A percentile compares a stretch with the other conserved stretches of the same genome.
Conservation (phyloP, 2,888 invertebrate genomes). For the Pristionchus japonicus region DNA sequence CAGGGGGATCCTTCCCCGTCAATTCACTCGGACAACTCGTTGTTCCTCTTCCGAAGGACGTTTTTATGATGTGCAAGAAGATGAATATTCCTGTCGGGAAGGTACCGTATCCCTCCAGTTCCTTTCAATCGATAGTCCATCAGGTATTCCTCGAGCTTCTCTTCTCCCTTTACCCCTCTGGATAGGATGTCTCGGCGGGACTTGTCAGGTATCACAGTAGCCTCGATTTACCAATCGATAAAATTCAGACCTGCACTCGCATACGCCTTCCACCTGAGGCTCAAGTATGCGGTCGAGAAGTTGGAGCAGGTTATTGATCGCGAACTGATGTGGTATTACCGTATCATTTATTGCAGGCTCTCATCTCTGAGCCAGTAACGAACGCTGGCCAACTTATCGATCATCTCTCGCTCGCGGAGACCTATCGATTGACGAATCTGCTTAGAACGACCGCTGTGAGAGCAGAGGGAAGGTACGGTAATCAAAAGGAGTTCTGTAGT, state of each 20-base stretch:
- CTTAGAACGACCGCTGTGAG: slow-evolving; percentile 24
- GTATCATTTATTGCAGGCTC: no score
- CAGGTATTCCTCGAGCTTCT: slow-evolving; percentile 25
- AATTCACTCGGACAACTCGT: background rate
- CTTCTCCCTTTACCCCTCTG: slow-evolving; percentile 34
- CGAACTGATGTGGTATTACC: no score
- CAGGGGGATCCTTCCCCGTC: background rate
- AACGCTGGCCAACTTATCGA: slow-evolving; percentile 28
- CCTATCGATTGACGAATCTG: slow-evolving; percentile 38
- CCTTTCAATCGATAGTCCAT: no score
- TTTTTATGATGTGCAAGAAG: slow-evolving; percentile 34
- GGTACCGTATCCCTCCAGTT: background rate
- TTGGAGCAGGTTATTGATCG: slow-evolving; percentile 43
- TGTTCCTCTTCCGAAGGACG: slow-evolving; percentile 33
- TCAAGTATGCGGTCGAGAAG: slow-evolving; percentile 28
- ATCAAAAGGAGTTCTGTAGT: background rate
- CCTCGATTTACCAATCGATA: background rate
- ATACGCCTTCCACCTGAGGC: background rate
- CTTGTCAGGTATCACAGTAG: background rate
- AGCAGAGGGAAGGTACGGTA: slow-evolving; percentile 43
- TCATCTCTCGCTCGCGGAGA: slow-evolving; percentile 28
- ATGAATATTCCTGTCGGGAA: slow-evolving; percentile 35
- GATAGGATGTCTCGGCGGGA: background rate
- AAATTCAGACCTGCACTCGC: slow-evolving; percentile 35
- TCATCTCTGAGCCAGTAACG: slow-evolving; percentile 36